A percentile compares a stretch with the other conserved stretches of the same genome.
phyloP scores from a whole-genome alignment of 2,113 vertebrate genomes.

The Salvator merianae region DNA sequence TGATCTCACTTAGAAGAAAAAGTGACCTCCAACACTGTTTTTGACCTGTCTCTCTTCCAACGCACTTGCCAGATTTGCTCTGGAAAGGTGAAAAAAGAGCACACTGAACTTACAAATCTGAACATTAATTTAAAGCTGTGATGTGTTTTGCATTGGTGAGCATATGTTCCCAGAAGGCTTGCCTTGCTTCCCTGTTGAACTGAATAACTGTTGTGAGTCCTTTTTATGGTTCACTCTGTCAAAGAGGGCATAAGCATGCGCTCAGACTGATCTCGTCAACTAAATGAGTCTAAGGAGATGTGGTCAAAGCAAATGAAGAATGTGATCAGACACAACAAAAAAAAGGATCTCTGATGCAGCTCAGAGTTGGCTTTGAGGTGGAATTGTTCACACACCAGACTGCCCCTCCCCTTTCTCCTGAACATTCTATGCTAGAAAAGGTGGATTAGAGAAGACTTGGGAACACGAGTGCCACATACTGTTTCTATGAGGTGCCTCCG shows the following conservation, averaged over 20 bases:
- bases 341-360: too few species aligned
- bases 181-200: not conserved
- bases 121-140: slow-evolving; percentile 17
- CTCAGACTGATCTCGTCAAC: slow-evolving; percentile 18
- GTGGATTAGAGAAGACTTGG: too few species aligned
- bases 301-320: not conserved
- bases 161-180: slow-evolving; percentile 9
- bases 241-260: too few species aligned
- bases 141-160: not conserved
- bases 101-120: not conserved
- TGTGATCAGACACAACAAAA: too few species aligned
- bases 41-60: not conserved
- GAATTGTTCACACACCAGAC: too few species aligned
- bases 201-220: too few species aligned
- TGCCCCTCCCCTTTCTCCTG: too few species aligned
- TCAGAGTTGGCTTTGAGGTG: too few species aligned
- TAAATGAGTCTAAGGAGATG: not conserved
- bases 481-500: too few species aligned
- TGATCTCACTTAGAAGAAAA: not conserved
- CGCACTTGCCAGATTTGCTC: not conserved
- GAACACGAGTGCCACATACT: too few species aligned
- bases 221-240: too few species aligned
- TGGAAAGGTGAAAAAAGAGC: slow-evolving; percentile 13
- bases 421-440: too few species aligned
- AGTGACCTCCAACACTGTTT: not conserved